Evolutionary conservation across 1,140 invertebrate species (phyloP), one percentile per base, ranked within the genome.

Genomic region (Manduca sexta): DNA sequence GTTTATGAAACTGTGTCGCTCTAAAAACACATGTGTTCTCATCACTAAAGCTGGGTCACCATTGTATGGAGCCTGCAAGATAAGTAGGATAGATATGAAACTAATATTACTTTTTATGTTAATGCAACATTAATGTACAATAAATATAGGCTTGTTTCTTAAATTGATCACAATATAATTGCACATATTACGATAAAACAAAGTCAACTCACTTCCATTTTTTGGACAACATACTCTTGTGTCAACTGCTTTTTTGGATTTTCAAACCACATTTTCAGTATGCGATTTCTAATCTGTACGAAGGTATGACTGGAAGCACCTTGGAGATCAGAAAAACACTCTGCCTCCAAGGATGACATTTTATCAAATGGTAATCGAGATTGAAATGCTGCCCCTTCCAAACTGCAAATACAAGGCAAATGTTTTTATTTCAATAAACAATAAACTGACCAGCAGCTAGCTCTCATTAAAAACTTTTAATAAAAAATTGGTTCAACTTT

Each of bases 1-100:
- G 87, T 99, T 99, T 40, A 99, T 98, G 65, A 96, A 98, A 5
- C 98, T 97, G 86, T 99, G 96, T 49, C 98, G 89, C 70, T 99
- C 95, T 6, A 99, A 87, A 81, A 96, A 99, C 1, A 94, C 92
- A 88, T 97, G 96, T 42, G 97, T 91, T 60, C 97, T 88, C 66
- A 91, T 89, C 2, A 98, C 90, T 1, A 99, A 80, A 5, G 91
- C 89, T 16, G 90, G 90, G 87, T 99, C 96, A 81, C 94, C 97
- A 78, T 98, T 97, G 67, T 96, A 99, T 0, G 96, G 95, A 11
- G 93, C 87, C 83, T 86, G 63, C 72, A 78, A 53, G 45, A 49
- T 12, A 11, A 12, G 1, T n/a, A 35, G 1, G 1, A 35, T 35
- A 35, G 5, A 7, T n/a, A 4, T 12, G 33, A 11, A 11, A 35